These are phyloP conservation scores for Drosophila sproati DNA, from an alignment of 1,140 invertebrate species.

Conservation along the genomic window DNA sequence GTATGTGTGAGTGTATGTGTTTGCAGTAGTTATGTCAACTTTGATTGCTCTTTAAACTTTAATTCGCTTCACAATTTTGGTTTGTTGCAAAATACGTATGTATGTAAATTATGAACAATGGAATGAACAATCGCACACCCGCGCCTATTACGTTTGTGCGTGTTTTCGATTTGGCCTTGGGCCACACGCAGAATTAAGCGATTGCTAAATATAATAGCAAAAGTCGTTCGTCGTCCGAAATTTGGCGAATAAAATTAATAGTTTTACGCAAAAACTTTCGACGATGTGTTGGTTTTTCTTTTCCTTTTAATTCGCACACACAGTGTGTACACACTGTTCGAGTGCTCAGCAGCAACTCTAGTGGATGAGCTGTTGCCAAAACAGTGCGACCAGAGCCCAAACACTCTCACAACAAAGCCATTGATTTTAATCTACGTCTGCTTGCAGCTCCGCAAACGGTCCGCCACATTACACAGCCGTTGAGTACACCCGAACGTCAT, in stretches of 20 bases:
- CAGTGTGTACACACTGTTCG: conserved; percentile 82
- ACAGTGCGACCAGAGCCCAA: conserved; percentile 21
- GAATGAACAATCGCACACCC: conserved; percentile 63
- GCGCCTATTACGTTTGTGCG: conserved; percentile 59
- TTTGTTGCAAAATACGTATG: conserved; percentile 71
- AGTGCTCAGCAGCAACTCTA: conserved; percentile 24
- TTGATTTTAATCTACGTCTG: neutral
- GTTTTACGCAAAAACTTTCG: conserved; percentile 69
- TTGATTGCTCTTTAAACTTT: conserved; percentile 46
- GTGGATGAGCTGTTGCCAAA: conserved; percentile 30
- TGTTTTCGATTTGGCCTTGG: conserved; percentile 69
- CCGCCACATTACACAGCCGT: conserved; percentile 4
- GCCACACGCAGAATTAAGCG: conserved; percentile 63
- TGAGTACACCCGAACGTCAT: conserved; percentile 5
- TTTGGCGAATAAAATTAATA: conserved; percentile 53
- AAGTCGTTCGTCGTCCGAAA: conserved; percentile 71
- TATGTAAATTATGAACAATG: conserved; percentile 79
- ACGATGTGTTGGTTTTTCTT: conserved; percentile 74
- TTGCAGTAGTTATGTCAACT: conserved; percentile 80
- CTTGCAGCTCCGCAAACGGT: neutral
- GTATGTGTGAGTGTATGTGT: conserved; percentile 17
- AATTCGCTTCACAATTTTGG: conserved; percentile 59
- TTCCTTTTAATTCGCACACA: conserved; percentile 25
- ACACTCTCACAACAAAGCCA: too few species aligned
- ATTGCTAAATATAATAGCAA: conserved; percentile 26